Base-by-base conservation (phyloP, 2,888 invertebrate genomes). In the Platycheirus albimanus region DNA sequence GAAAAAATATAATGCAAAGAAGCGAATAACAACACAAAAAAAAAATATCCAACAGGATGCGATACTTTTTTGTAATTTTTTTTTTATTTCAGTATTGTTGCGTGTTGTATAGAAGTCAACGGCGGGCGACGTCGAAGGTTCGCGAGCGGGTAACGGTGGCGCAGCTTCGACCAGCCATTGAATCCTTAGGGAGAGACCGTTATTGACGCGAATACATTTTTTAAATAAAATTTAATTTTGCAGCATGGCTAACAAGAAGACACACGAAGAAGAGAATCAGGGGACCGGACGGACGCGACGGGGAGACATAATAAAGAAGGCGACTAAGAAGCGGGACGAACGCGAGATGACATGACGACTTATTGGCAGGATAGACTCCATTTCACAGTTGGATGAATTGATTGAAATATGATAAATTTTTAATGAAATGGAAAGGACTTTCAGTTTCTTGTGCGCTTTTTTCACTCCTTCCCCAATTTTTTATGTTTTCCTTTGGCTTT, bases 401-500 rank as follows among this genome's bases (percentile, higher is more conserved):
- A 85, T 85, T 84, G 84, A 84, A 84, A 84, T 85, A 80, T 85
- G 84, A 85, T 85, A 84, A 85, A 85, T 85, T 84, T 85, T 85
- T 85, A 84, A 85, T 85, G 84, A 84, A 76, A 84, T 84, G 84
- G 76, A 85, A 85, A 85, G 84, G 71, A 84, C 77, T 81, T 83
- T 83, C 67, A 75, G 70, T 80, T 75, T 84, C 85, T 83, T 85
- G 13, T 75, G 78, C 83, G 80, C 87, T 87, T 87, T 87, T 87
- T 87, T 88, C 87, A 85, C 81, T 58, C 75, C 81, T 71, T 43
- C 70, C 63, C 72, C 85, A n/a, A n/a, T 86, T 86, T 86, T 87
- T 87, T 87, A 13, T 38, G 47, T 61, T 72, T 54, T 61, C 28
- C 54, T 54, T 54, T 15, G 41, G 70, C 20, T 36, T 47, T 38